A percentile compares a stretch with the other conserved stretches of the same genome.
phyloP scores from a whole-genome alignment of 2,888 invertebrate species.

The Byasa hedistus region DNA sequence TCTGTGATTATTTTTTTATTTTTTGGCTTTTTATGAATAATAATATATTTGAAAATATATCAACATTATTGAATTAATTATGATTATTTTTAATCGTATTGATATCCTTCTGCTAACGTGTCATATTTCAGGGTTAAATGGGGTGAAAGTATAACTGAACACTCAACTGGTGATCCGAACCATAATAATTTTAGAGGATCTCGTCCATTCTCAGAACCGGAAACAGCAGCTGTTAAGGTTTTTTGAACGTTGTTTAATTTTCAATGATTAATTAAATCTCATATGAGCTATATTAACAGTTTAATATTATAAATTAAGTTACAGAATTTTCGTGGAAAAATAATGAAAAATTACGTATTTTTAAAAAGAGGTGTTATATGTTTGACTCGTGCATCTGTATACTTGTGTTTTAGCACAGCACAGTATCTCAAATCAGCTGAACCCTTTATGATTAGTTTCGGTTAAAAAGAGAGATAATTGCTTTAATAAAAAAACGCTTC shows the following conservation, averaged over 20 bases:
- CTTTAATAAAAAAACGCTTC: no score
- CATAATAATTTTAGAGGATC: slow-evolving; percentile 62
- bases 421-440: no score
- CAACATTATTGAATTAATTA: no score
- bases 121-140: slow-evolving; percentile 51
- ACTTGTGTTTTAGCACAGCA: no score
- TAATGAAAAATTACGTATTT: no score
- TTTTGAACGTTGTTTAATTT: background rate
- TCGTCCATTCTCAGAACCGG: slow-evolving; percentile 69
- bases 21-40: no score
- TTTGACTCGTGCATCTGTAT: no score
- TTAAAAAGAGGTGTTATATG: no score
- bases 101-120: background rate
- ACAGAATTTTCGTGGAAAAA: background rate
- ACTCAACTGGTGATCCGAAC: slow-evolving; percentile 53
- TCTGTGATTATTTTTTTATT: background rate
- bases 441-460: no score
- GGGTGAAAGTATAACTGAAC: slow-evolving; percentile 63
- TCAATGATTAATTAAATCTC: background rate
- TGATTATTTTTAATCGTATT: background rate
- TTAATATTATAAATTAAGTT: background rate
- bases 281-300: background rate
- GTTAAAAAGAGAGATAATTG: no score
- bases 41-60: no score
- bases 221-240: slow-evolving; percentile 66